Evolutionary conservation across 2,797 vertebrate genomes (phyloP).

Genomic region (Cetoscarus ocellatus): DNA sequence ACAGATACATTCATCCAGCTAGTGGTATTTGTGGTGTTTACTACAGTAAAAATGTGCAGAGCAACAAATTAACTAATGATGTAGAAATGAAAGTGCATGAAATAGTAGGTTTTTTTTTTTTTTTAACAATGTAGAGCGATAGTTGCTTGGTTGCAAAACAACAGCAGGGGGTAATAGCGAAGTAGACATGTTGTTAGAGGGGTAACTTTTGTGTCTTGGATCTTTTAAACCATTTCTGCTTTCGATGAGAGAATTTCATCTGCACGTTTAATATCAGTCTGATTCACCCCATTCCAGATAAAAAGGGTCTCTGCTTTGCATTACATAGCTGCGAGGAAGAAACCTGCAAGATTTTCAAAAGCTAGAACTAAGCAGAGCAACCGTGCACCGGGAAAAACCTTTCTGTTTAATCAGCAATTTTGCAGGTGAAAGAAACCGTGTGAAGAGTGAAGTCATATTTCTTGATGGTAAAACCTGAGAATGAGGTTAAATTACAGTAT

Average conservation of each 20-base stretch:
- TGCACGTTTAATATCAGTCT: constrained; percentile 9
- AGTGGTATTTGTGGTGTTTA: not conserved
- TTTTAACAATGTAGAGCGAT: not conserved
- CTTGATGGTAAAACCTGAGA: constrained; percentile 20
- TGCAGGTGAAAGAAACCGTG: constrained; percentile 3
- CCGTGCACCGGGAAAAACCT: constrained; percentile 2
- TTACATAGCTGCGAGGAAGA: constrained; percentile 21
- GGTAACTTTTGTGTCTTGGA: not conserved
- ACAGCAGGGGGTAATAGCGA: not conserved
- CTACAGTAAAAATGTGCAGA: constrained; percentile 12
- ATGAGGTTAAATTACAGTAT: constrained; percentile 21
- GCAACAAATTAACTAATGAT: constrained; percentile 28
- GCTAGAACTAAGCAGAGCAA: constrained; percentile 36
- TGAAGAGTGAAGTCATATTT: not conserved
- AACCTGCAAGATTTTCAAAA: constrained; percentile 34
- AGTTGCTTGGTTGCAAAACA: constrained; percentile 30
- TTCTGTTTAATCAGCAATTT: constrained; percentile 35
- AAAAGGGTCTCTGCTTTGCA: constrained; percentile 23
- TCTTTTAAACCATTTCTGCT: constrained; percentile 3
- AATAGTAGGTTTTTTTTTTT: not conserved
- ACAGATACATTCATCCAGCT: constrained; percentile 9
- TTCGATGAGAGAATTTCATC: not conserved
- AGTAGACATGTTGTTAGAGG: not conserved
- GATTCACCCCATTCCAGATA: constrained; percentile 19
- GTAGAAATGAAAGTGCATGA: constrained; percentile 11